Conservation (phyloP, 2,797 vertebrate species). For the Holocentrus rufus region DNA sequence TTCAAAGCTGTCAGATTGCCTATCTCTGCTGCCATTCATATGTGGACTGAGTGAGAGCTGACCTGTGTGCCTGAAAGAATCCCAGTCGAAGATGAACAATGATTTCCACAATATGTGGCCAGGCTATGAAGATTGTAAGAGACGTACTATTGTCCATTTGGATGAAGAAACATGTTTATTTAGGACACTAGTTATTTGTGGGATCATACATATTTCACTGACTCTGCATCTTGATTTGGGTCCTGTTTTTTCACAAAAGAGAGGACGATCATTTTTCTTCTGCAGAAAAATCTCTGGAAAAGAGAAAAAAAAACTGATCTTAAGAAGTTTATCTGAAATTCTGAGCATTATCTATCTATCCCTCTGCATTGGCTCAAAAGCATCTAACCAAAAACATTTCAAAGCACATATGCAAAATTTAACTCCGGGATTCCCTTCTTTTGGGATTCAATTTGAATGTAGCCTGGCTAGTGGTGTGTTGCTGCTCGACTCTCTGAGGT, state of each 20-base stretch:
- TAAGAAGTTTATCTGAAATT: neutral
- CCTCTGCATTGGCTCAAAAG: too few species aligned
- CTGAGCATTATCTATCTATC: neutral
- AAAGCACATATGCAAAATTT: neutral
- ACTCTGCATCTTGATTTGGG: neutral
- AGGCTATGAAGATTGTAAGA: constrained; percentile 3
- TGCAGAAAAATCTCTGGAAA: neutral
- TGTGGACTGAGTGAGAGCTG: neutral
- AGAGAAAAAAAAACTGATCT: neutral
- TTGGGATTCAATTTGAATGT: neutral
- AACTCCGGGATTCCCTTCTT: neutral
- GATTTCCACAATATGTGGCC: constrained; percentile 9
- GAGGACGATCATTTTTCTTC: neutral
- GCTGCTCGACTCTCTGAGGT: constrained; percentile 3
- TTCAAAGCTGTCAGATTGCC: neutral
- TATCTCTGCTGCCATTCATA: neutral
- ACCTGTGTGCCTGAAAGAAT: neutral
- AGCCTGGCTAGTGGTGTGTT: constrained; percentile 11
- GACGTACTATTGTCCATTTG: too few species aligned
- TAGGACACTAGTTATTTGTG: neutral
- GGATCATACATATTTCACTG: neutral
- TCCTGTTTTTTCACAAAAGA: too few species aligned
- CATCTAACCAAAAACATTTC: neutral
- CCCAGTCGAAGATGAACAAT: neutral
- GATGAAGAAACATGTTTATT: neutral